phyloP scores from a whole-genome alignment of 2,888 invertebrate species.

The Oscheius sp. region DNA sequence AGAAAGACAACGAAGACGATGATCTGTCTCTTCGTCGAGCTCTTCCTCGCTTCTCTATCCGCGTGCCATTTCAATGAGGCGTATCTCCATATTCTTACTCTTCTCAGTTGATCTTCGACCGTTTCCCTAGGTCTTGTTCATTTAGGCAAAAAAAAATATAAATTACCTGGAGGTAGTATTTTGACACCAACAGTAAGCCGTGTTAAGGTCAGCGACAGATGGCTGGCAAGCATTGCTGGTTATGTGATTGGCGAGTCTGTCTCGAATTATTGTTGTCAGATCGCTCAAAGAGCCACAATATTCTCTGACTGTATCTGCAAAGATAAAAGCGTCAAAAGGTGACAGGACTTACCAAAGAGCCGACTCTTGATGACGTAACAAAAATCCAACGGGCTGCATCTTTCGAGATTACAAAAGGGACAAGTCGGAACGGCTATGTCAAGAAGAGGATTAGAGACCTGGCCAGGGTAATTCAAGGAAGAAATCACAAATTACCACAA shows the following conservation, averaged over 20 bases:
- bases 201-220: slow-evolving; percentile 39
- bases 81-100: slow-evolving; percentile 60
- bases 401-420: slow-evolving; percentile 46
- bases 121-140: slow-evolving; percentile 36
- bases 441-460: slow-evolving; percentile 26
- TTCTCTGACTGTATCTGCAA: slow-evolving; percentile 39
- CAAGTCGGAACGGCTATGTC: slow-evolving; percentile 29
- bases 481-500: not conserved
- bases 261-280: slow-evolving; percentile 50
- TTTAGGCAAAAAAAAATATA: not conserved
- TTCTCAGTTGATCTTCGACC: slow-evolving; percentile 37
- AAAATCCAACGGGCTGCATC: slow-evolving; percentile 51
- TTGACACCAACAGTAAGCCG: slow-evolving; percentile 56
- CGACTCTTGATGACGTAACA: slow-evolving; percentile 49
- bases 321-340: too few species aligned
- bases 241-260: slow-evolving; percentile 41
- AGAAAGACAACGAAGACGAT: not conserved
- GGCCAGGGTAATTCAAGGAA: not conserved
- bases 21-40: not conserved
- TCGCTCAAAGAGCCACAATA: slow-evolving; percentile 48
- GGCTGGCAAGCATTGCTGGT: slow-evolving; percentile 57
- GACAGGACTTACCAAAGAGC: slow-evolving; percentile 30
- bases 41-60: slow-evolving; percentile 9
- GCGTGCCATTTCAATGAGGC: slow-evolving; percentile 49
- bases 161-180: slow-evolving; percentile 32